Percentiles rank a stretch among this genome's conserved stretches.
phyloP scores from a whole-genome alignment of 2,113 vertebrate species.

The Bombycilla garrulus region DNA sequence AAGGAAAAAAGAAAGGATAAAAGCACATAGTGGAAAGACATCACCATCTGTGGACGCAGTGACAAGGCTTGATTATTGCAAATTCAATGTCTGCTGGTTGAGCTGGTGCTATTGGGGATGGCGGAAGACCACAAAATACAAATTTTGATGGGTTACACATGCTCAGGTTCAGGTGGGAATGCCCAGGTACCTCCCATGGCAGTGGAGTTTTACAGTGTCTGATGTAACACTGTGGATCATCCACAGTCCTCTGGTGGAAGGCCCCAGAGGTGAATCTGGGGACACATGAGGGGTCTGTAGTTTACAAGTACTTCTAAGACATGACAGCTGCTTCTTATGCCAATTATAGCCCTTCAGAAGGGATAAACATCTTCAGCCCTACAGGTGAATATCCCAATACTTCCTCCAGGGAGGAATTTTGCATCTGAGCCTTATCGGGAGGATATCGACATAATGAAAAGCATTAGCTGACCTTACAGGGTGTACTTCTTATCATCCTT shows the following conservation, averaged over 20 bases:
- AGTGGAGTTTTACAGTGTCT: background rate
- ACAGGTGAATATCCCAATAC: fast-evolving
- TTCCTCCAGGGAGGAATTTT: background rate
- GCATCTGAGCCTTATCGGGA: background rate
- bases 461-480: background rate
- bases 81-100: background rate
- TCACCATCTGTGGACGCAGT: fast-evolving
- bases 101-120: background rate
- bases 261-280: background rate
- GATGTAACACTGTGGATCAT: background rate
- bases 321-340: background rate
- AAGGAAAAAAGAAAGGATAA: background rate
- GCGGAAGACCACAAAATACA: background rate
- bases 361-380: background rate
- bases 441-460: background rate
- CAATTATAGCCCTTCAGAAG: too few species aligned
- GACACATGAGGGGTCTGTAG: background rate
- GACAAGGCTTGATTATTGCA: background rate
- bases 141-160: background rate
- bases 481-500: background rate
- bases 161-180: background rate
- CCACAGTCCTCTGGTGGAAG: background rate
- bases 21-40: background rate
- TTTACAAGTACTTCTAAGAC: background rate
- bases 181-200: background rate